Percentiles rank a stretch among this genome's conserved stretches.
phyloP scores from a whole-genome alignment of 1,140 invertebrate genomes.

The Bombus soroeensis region DNA sequence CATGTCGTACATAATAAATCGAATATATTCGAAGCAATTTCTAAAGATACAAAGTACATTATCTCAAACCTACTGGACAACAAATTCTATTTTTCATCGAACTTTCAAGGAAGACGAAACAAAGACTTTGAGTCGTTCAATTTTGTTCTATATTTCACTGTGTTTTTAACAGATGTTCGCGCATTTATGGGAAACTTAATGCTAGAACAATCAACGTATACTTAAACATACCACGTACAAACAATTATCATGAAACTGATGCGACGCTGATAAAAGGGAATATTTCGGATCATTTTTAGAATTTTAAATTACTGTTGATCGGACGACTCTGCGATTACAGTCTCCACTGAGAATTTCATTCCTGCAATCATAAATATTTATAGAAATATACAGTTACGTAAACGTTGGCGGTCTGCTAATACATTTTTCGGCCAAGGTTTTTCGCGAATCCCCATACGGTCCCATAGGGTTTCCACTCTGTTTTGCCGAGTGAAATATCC shows the following conservation, averaged over 20 bases:
- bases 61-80: background rate
- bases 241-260: too few relatives aligned
- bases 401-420: background rate
- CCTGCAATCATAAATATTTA: background rate
- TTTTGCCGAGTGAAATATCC: slow-evolving; percentile 25
- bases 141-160: too few relatives aligned
- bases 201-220: too few relatives aligned
- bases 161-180: too few relatives aligned
- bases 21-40: background rate
- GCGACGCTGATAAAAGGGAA: too few relatives aligned
- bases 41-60: background rate
- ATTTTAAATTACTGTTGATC: too few relatives aligned
- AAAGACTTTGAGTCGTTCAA: too few relatives aligned
- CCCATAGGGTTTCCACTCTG: slow-evolving; percentile 13
- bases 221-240: too few relatives aligned
- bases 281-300: too few relatives aligned
- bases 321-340: too few relatives aligned
- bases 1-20: background rate
- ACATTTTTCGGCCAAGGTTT: background rate
- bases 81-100: background rate
- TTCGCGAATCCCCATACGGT: slow-evolving; percentile 7
- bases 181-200: too few relatives aligned
- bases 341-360: background rate
- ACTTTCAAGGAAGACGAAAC: background rate
- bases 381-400: background rate